Evolutionary conservation across 2,888 invertebrate genomes (phyloP).

Genomic region (Drosophila rellima): DNA sequence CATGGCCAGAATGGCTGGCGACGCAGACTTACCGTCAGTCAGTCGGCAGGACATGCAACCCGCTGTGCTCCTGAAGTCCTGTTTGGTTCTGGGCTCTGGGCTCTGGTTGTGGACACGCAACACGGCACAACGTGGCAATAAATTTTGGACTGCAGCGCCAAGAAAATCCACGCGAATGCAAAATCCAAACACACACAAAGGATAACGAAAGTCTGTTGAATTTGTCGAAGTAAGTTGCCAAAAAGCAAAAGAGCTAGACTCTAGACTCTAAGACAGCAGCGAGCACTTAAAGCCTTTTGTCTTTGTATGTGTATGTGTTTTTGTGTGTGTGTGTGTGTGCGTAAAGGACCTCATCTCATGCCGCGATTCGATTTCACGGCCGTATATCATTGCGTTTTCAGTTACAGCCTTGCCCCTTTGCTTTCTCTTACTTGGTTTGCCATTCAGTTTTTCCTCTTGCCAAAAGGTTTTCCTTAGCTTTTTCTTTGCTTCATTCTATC

Average conservation of each 20-base stretch:
- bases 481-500: conserved; percentile 4
- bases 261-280: conserved; percentile 36
- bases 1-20: conserved; percentile 12
- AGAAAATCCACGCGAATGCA: conserved; percentile 59
- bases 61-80: conserved; percentile 59
- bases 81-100: background rate
- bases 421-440: background rate
- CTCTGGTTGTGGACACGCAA: conserved; percentile 49
- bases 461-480: conserved; percentile 26
- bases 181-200: conserved; percentile 19
- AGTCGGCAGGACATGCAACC: conserved; percentile 71
- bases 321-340: conserved; percentile 12
- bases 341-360: conserved; percentile 31
- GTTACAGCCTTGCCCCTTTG: conserved; percentile 49
- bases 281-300: conserved; percentile 75
- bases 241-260: conserved; percentile 35
- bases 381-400: conserved; percentile 82
- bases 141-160: conserved; percentile 60
- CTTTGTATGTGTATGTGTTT: background rate
- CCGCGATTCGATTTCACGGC: conserved; percentile 73
- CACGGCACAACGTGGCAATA: conserved; percentile 46
- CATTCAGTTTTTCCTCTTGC: conserved; percentile 3
- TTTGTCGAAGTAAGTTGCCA: conserved; percentile 59
- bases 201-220: conserved; percentile 60
- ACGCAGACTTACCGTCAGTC: conserved; percentile 20